These are phyloP conservation scores for Chitala chitala DNA, from an alignment of 2,113 vertebrate genomes.

Conservation along the genomic window DNA sequence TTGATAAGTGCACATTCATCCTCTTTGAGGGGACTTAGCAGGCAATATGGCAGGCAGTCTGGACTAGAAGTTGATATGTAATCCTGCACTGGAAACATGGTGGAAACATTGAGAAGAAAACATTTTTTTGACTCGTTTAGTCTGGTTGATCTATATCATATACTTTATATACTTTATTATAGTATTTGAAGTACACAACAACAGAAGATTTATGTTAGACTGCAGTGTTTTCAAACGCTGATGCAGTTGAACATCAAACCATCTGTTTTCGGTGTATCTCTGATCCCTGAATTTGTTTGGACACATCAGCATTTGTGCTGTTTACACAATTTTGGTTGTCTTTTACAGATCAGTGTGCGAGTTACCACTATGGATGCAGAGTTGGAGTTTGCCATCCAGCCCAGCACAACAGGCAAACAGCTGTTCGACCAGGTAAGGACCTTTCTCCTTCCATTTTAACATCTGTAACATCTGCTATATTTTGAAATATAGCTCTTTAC, in stretches of 20 bases:
- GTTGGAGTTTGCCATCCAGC: conserved; percentile 97
- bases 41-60: not conserved
- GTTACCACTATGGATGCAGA: conserved; percentile 98
- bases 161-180: too few species aligned
- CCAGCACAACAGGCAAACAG: conserved; percentile 95
- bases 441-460: too few species aligned
- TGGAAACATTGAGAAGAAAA: not conserved
- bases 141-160: not conserved
- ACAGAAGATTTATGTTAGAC: too few species aligned
- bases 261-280: too few species aligned
- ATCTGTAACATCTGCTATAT: too few species aligned
- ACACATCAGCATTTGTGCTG: not conserved
- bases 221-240: too few species aligned
- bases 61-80: too few species aligned
- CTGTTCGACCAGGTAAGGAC: conserved; percentile 88
- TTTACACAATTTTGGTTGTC: conserved; percentile 13
- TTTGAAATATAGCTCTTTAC: too few species aligned
- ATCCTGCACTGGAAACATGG: not conserved
- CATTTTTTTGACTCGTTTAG: not conserved
- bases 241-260: too few species aligned
- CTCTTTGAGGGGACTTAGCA: not conserved
- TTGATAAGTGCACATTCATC: not conserved
- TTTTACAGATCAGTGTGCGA: conserved; percentile 83
- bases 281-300: too few species aligned
- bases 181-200: too few species aligned